Base-by-base conservation (phyloP, 2,113 vertebrate species). In the Brachirus orientalis region DNA sequence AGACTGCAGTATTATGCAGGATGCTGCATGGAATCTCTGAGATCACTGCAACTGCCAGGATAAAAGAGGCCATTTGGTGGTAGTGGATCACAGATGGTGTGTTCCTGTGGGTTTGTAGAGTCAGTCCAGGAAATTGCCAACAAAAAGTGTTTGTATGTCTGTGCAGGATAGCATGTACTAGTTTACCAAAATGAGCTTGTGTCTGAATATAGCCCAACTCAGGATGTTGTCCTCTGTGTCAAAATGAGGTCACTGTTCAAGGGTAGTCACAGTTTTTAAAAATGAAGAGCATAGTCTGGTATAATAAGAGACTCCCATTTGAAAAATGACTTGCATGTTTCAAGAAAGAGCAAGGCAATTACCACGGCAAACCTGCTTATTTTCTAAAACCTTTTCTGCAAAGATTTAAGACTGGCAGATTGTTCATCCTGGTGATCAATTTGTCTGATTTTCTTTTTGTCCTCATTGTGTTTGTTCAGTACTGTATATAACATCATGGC, bases 11-110 rank as follows among this genome's bases (percentile, higher is more conserved):
- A 55, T 67, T 59, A 50, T 64, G 55, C 44, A 10, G 60, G 41
- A 69, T 55, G 53, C 75, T 28, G 41, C 38, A 10, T 64, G 79
- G 81, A 80, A 77, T 75, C 40, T 82, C 36, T 85, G 72, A 82
- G 77, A 60, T 85, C 82, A 82, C 47, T 44, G 48, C 3, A 2
- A n/a, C 46, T 60, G 36, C 45, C 56, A n/a, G 38, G 35, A 61
- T 52, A 69, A 75, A 72, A 36, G 43, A 51, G 53, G 47, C 73
- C 69, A 65, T 55, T 84, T 80, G 68, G 67, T 62, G 36, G 45
- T 35, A 58, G 41, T 67, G 57, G 48, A 68, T 75, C 75, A 70
- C 73, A 84, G 64, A 87, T 62, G 52, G 61, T 63, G 66, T 69
- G 51, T 65, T 63, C 45, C 4, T 52, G 61, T 54, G 66, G 50